Percentiles rank a stretch among this genome's conserved stretches.
phyloP scores from a whole-genome alignment of 2,888 invertebrate genomes.

The Euzetes globulus region DNA sequence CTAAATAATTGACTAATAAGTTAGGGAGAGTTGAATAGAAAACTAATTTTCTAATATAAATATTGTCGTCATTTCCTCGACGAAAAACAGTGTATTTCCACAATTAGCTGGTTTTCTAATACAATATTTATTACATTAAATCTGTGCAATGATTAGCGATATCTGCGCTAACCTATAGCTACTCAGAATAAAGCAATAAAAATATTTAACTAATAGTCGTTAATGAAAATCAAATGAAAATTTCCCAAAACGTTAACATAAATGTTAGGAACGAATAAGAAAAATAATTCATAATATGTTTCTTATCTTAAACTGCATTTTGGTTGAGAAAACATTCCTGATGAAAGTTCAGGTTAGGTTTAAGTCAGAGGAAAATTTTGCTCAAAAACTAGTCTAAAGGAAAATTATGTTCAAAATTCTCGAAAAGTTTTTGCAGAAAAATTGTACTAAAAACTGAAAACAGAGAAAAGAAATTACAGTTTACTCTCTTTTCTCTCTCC shows the following conservation, averaged over 20 bases:
- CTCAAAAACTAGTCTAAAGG: background rate
- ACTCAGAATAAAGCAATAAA: background rate
- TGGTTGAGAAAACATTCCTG: background rate
- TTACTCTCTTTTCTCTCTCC: background rate
- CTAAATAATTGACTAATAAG: background rate
- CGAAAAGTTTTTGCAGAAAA: background rate
- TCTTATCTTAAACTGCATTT: background rate
- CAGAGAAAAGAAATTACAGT: background rate
- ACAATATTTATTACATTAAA: background rate
- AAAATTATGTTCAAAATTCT: background rate
- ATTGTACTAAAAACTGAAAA: background rate
- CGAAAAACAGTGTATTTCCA: background rate
- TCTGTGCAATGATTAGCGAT: background rate
- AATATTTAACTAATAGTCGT: background rate
- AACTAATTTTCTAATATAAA: background rate
- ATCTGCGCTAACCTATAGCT: background rate
- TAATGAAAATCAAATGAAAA: background rate
- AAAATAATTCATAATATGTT: background rate
- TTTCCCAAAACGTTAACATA: background rate
- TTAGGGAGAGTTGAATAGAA: background rate
- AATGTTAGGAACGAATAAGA: background rate
- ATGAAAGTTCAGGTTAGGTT: background rate
- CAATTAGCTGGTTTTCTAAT: no score
- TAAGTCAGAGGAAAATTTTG: background rate
- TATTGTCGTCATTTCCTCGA: background rate